These are phyloP conservation scores for Luperina testacea DNA, from an alignment of 2,888 invertebrate genomes.

Conservation along the genomic window DNA sequence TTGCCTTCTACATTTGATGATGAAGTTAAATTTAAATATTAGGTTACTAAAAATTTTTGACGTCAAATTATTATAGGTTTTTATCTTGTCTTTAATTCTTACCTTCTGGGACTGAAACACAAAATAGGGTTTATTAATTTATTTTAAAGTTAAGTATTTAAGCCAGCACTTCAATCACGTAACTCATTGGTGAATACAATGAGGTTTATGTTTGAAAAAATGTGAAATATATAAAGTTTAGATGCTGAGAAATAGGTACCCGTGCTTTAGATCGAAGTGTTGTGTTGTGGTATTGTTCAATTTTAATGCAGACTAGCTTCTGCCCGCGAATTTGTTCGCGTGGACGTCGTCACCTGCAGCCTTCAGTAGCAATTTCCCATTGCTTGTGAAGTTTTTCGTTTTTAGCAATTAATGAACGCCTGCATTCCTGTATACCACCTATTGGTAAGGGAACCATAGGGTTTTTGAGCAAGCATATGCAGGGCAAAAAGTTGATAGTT, in stretches of 20 bases:
- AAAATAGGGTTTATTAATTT: neutral
- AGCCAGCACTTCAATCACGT: neutral
- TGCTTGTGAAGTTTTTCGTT: too few species aligned
- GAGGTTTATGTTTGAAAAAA: neutral
- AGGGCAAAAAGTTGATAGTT: too few species aligned
- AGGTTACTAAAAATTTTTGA: neutral
- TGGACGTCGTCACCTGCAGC: neutral
- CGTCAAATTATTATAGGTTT: neutral
- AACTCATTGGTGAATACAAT: neutral
- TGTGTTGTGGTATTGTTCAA: neutral
- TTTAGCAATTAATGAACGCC: too few species aligned
- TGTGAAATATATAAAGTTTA: neutral
- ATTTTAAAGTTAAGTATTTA: neutral
- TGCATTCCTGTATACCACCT: too few species aligned
- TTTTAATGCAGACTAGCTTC: neutral
- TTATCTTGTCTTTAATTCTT: conserved; percentile 41
- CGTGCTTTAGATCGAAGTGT: neutral
- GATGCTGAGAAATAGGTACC: neutral
- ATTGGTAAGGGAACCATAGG: too few species aligned
- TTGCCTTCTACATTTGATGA: conserved; percentile 72
- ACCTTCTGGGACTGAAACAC: conserved; percentile 74
- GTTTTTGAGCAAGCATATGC: too few species aligned
- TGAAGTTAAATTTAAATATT: neutral
- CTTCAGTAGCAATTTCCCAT: too few species aligned
- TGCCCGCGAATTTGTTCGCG: neutral